A percentile compares a stretch with the other conserved stretches of the same genome.
These are phyloP conservation scores for Drosophila pruinosa DNA, from an alignment of 1,140 invertebrate species.

Conservation along the genomic window DNA sequence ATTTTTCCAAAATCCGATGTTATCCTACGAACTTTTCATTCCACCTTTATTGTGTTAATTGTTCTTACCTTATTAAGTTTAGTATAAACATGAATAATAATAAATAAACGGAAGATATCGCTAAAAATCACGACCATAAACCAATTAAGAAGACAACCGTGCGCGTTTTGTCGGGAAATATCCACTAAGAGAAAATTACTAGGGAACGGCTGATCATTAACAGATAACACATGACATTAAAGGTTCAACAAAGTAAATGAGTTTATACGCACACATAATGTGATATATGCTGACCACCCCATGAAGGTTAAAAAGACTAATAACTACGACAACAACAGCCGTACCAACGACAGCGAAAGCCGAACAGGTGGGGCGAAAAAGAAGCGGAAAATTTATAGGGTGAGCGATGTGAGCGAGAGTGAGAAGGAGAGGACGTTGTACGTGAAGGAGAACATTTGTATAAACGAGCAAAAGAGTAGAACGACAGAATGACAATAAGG, in stretches of 20 bases:
- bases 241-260: conserved; percentile 64
- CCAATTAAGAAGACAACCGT: background rate
- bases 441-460: no score
- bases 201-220: conserved; percentile 79
- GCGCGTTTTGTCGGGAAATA: conserved; percentile 44
- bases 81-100: no score
- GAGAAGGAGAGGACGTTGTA: background rate
- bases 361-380: conserved; percentile 55
- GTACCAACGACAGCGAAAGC: background rate
- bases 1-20: no score
- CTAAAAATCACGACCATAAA: background rate
- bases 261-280: conserved; percentile 75
- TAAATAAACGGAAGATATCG: background rate
- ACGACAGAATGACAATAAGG: conserved; percentile 17
- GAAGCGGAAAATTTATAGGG: conserved; percentile 82
- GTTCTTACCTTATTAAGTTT: no score
- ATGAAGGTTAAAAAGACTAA: conserved; percentile 41
- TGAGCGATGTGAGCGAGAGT: conserved; percentile 48
- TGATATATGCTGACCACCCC: conserved; percentile 81
- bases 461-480: conserved; percentile 7
- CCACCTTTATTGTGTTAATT: no score
- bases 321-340: conserved; percentile 1
- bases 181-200: conserved; percentile 78
- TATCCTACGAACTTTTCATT: no score
- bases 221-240: conserved; percentile 83